Evolutionary conservation across 2,113 vertebrate species (phyloP).

Genomic region (Clarias magur): DNA sequence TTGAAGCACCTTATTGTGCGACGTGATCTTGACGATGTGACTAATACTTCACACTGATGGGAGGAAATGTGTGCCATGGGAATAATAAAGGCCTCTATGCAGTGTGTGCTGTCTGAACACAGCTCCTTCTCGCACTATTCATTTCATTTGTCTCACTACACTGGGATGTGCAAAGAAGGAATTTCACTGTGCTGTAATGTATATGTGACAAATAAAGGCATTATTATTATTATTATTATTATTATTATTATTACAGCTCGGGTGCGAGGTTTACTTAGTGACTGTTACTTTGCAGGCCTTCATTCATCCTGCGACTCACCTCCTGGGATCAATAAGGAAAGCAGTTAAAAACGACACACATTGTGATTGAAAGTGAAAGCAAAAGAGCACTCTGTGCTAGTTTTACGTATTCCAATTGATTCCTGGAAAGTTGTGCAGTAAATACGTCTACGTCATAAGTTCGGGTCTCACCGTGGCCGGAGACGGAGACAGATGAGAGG

Average conservation of each 20-base stretch:
- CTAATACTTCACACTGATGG: slow-evolving; percentile 65
- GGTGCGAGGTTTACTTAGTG: not conserved
- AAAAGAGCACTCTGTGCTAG: not conserved
- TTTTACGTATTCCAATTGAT: not conserved
- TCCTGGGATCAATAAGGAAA: not conserved
- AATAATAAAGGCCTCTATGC: slow-evolving; percentile 53
- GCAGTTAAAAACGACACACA: not conserved
- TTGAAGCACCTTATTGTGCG: slow-evolving; percentile 76
- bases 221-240: too few species aligned
- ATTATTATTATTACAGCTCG: too few species aligned
- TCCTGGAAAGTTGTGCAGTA: not conserved
- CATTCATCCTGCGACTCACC: not conserved
- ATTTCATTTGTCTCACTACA: not conserved
- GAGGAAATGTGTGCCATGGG: slow-evolving; percentile 59
- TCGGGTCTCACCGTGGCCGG: not conserved
- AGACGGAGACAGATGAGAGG: not conserved
- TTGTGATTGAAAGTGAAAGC: slow-evolving; percentile 37
- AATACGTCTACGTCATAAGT: not conserved
- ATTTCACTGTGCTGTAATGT: too few species aligned
- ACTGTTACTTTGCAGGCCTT: too few species aligned
- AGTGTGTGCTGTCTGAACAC: not conserved
- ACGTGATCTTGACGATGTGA: slow-evolving; percentile 55
- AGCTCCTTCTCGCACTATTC: not conserved
- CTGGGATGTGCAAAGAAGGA: too few species aligned
- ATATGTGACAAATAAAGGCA: too few species aligned